Conservation (phyloP, 2,113 vertebrate species). For the Tiliqua scincoides region DNA sequence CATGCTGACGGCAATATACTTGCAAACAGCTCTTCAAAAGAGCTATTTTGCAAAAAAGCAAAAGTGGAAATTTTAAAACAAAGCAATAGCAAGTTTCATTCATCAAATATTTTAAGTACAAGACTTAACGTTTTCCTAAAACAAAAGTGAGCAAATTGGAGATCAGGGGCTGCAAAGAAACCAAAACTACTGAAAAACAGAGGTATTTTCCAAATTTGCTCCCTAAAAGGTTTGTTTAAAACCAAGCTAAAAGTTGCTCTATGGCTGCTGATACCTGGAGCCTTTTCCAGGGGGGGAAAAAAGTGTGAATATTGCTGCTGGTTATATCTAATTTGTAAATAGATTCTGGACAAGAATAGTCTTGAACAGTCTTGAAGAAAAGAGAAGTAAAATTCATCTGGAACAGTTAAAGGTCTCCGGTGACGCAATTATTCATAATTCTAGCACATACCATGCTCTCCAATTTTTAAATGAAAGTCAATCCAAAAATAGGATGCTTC, state of each 20-base stretch:
- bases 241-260: background rate
- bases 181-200: background rate
- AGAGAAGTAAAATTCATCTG: slow-evolving; percentile 13
- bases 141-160: background rate
- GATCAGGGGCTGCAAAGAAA: background rate
- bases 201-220: background rate
- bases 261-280: background rate
- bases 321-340: slow-evolving; percentile 20
- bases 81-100: background rate
- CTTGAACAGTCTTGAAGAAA: slow-evolving; percentile 3
- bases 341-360: slow-evolving; percentile 3
- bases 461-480: slow-evolving; percentile 22
- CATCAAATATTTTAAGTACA: background rate
- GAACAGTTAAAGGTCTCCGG: slow-evolving; percentile 31
- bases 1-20: background rate
- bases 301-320: slow-evolving; percentile 7
- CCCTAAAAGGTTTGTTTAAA: slow-evolving; percentile 1
- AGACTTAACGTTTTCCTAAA: background rate
- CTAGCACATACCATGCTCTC: slow-evolving; percentile 5
- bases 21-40: background rate
- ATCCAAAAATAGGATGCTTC: slow-evolving; percentile 13
- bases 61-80: background rate
- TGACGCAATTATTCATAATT: slow-evolving; percentile 28
- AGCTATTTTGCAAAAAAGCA: background rate
- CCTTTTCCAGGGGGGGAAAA: background rate